A percentile compares a stretch with the other conserved stretches of the same genome.
These are phyloP conservation scores for Leptopilina drosophilae DNA, from an alignment of 2,888 invertebrate species.

Conservation along the genomic window DNA sequence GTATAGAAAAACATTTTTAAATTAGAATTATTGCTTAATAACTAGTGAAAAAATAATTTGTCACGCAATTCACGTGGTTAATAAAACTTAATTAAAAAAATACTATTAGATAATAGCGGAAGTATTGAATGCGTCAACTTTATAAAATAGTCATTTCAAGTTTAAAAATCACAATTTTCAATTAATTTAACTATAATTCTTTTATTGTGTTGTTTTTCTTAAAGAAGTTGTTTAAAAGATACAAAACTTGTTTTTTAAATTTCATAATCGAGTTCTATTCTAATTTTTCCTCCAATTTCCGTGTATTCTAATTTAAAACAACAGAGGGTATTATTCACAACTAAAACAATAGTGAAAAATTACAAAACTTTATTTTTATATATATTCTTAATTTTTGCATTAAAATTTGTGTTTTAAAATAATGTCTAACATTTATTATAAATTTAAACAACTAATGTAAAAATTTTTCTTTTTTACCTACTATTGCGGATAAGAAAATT, in stretches of 20 bases:
- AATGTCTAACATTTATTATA: too few relatives aligned
- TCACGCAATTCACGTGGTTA: conserved; percentile 7
- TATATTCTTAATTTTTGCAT: too few relatives aligned
- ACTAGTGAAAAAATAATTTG: not conserved
- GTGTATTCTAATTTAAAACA: too few relatives aligned
- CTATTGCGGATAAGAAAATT: too few relatives aligned
- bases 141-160: not conserved
- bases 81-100: not conserved
- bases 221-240: not conserved
- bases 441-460: too few relatives aligned
- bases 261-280: too few relatives aligned
- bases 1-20: not conserved
- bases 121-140: not conserved
- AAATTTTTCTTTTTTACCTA: too few relatives aligned
- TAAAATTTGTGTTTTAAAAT: too few relatives aligned
- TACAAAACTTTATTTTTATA: not conserved
- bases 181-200: not conserved
- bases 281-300: too few relatives aligned
- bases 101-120: conserved; percentile 7
- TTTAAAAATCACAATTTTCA: conserved; percentile 1
- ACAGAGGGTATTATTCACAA: too few relatives aligned
- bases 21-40: not conserved
- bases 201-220: not conserved
- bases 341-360: not conserved
- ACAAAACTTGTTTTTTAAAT: not conserved